A percentile compares a stretch with the other conserved stretches of the same genome.
Evolutionary conservation across 1,140 invertebrate genomes (phyloP).

Genomic region (Zophobas atratus): DNA sequence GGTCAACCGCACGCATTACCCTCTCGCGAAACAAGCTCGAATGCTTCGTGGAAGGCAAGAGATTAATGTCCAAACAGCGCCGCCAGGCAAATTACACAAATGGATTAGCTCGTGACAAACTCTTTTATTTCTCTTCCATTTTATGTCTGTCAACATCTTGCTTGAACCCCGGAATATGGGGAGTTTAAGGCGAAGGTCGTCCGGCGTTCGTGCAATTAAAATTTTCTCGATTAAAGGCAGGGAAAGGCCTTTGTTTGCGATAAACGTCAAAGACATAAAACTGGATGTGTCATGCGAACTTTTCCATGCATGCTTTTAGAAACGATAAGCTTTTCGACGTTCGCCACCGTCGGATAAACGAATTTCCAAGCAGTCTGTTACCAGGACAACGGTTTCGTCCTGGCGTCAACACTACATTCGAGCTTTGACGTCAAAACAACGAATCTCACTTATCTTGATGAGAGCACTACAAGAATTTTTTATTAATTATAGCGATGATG

Average conservation of each 20-base stretch:
- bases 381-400: conserved; percentile 38
- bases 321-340: conserved; percentile 34
- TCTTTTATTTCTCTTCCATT: no score
- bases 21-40: no score
- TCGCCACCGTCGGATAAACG: conserved; percentile 37
- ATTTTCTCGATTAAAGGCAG: not conserved
- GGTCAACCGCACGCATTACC: no score
- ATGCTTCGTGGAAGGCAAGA: no score
- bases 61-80: no score
- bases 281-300: conserved; percentile 21
- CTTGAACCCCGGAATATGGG: no score
- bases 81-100: no score
- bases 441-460: conserved; percentile 43
- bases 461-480: conserved; percentile 27
- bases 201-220: conserved; percentile 14
- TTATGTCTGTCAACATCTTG: no score
- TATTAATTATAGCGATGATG: conserved; percentile 33
- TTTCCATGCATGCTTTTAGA: conserved; percentile 31
- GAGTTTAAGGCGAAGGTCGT: not conserved
- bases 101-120: no score
- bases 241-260: not conserved
- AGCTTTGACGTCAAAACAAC: conserved; percentile 41
- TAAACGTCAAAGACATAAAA: conserved; percentile 30
- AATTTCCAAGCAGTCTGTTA: conserved; percentile 39
- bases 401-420: conserved; percentile 35